Percentiles rank a stretch among this genome's conserved stretches.
These are phyloP conservation scores for Lasiommata megera DNA, from an alignment of 2,888 invertebrate species.

Conservation along the genomic window DNA sequence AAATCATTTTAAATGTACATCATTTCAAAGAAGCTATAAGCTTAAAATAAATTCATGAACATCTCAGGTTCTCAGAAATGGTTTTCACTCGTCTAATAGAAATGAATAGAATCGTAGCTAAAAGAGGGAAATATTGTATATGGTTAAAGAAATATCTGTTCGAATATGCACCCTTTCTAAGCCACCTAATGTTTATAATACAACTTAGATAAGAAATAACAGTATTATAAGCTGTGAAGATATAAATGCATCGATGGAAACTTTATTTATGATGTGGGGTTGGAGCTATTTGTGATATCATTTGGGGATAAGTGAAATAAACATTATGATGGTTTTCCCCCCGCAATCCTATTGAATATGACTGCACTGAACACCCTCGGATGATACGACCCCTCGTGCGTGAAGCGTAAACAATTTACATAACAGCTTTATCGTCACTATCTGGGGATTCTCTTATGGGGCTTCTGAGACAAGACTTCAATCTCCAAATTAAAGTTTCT, in stretches of 20 bases:
- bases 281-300: constrained; percentile 18
- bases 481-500: neutral
- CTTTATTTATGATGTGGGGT: neutral
- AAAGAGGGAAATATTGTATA: too few relatives aligned
- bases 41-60: too few relatives aligned
- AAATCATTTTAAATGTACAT: too few relatives aligned
- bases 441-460: constrained; percentile 46
- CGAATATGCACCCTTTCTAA: neutral
- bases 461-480: neutral
- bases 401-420: constrained; percentile 61
- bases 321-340: constrained; percentile 2
- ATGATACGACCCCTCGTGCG: constrained; percentile 28
- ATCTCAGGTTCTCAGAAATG: too few relatives aligned
- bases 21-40: too few relatives aligned
- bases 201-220: neutral
- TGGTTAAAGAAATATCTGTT: too few relatives aligned
- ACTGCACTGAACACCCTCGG: constrained; percentile 41
- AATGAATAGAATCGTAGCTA: too few relatives aligned
- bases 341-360: constrained; percentile 65
- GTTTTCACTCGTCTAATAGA: too few relatives aligned
- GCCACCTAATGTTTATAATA: neutral
- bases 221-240: constrained; percentile 1
- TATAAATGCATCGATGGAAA: neutral
- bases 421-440: constrained; percentile 61
- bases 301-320: constrained; percentile 21